Percentiles rank a stretch among this genome's conserved stretches.
Conservation (phyloP, 2,888 invertebrate species). For the Hypolimnas misippus region DNA sequence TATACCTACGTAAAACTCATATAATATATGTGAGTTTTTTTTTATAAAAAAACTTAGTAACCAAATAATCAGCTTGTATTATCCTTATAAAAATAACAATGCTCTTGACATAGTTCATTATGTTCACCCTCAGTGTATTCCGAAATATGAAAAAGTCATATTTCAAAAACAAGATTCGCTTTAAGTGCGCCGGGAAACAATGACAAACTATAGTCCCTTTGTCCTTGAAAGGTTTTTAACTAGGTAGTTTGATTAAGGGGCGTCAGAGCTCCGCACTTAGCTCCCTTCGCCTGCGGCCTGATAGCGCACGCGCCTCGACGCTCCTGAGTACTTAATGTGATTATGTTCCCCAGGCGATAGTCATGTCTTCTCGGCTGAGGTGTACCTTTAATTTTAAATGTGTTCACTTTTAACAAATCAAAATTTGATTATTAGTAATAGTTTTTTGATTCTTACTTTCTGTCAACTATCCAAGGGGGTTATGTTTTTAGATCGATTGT, state of each 20-base stretch:
- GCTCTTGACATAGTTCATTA: background rate
- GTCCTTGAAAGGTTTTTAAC: constrained; percentile 37
- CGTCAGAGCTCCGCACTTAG: constrained; percentile 43
- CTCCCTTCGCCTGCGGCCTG: constrained; percentile 49
- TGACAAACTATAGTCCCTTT: constrained; percentile 29
- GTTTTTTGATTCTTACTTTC: no score
- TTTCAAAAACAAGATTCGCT: constrained; percentile 1
- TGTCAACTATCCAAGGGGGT: no score
- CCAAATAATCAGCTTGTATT: no score
- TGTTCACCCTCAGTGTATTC: constrained; percentile 52
- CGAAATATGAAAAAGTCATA: constrained; percentile 72
- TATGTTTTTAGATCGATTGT: no score
- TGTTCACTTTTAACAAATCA: background rate
- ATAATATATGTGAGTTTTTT: no score
- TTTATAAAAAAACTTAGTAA: no score
- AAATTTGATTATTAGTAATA: no score
- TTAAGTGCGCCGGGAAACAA: constrained; percentile 16
- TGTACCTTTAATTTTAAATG: constrained; percentile 11
- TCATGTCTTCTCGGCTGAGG: constrained; percentile 12
- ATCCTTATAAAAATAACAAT: no score
- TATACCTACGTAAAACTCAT: no score
- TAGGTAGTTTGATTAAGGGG: constrained; percentile 57
- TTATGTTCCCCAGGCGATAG: constrained; percentile 31
- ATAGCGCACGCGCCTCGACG: constrained; percentile 61
- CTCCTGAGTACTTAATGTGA: constrained; percentile 42